Base-by-base conservation (phyloP, 2,888 invertebrate genomes). In the Lycocerus yunnanus region DNA sequence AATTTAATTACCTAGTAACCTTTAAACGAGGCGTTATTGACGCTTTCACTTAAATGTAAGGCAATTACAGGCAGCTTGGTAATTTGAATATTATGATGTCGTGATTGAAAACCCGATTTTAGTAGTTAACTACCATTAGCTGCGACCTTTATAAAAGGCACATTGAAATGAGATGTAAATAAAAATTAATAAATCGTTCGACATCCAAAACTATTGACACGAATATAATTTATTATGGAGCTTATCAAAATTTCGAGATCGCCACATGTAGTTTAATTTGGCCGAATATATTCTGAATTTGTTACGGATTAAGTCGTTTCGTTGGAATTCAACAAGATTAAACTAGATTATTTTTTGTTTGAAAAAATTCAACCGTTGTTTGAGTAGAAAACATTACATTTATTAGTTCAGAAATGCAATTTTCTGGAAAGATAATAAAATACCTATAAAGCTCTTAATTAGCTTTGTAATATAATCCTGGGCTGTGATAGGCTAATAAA, bases 1-100 rank as follows among this genome's bases (percentile, higher is more conserved):
- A 43, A 21, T 43, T 27, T 63, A 69, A 69, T 69, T 69, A 69
- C 18, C 15, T 43, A 20, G 58, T 66, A 66, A 71, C 71, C 71
- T 71, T 71, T 69, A 63, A 21, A 18, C 58, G 63, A 71, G 58
- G 14, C 66, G 24, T 66, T 66, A 66, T 71, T 66, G 59, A 58
- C 24, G 66, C 71, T 71, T 71, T 71, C 71, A 71, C 71, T 66
- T 71, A 58, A 71, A 71, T 71, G n/a, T 71, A 71, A 66, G 66
- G 15, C 66, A 66, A 71, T 71, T 71, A 71, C 15, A 58, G n/a
- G 63, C 18, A 43, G 6, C 6, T 14, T 16, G 63, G 27, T 63
- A 69, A 69, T 63, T 69, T 63, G 18, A 18, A 15, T 63, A n/a
- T n/a, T n/a, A 68, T 24, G 15, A 18, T 63, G 63, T 63, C 16